phyloP scores from a whole-genome alignment of 2,113 vertebrate genomes.

The Drymodes brunneopygia region DNA sequence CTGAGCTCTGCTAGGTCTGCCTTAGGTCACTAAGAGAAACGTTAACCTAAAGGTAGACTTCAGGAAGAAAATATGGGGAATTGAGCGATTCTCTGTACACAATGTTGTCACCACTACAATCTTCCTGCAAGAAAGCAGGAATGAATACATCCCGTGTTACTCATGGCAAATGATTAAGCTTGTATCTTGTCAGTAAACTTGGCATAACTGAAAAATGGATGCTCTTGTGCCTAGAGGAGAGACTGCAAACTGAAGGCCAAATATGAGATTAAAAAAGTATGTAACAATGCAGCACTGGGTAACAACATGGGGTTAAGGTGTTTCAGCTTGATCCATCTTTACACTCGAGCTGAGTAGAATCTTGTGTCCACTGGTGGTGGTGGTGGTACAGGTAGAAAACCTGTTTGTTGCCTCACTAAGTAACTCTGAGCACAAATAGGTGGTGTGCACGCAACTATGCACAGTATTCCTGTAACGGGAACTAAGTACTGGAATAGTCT shows the following conservation, averaged over 20 bases:
- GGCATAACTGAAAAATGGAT: neutral
- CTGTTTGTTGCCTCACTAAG: neutral
- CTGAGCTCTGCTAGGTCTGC: neutral
- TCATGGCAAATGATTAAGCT: neutral
- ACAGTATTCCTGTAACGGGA: neutral
- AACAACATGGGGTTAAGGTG: slow-evolving; percentile 1
- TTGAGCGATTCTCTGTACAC: neutral
- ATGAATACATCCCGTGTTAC: neutral
- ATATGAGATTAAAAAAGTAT: slow-evolving; percentile 65
- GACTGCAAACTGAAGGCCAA: slow-evolving; percentile 68
- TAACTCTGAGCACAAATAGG: neutral
- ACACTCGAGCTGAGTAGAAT: neutral
- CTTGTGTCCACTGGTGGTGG: neutral
- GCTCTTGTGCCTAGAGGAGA: slow-evolving; percentile 70
- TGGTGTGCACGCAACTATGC: neutral
- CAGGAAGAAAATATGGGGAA: neutral
- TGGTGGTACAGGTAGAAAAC: neutral
- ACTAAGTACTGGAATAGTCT: neutral
- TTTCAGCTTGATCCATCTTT: neutral
- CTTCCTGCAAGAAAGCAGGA: neutral
- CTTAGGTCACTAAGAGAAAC: neutral
- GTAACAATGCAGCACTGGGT: slow-evolving; percentile 32
- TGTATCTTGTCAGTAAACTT: neutral
- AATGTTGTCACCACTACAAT: neutral
- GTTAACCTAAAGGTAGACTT: neutral